A percentile compares a stretch with the other conserved stretches of the same genome.
Conservation (phyloP, 2,888 invertebrate genomes). For the Lobophora halterata region DNA sequence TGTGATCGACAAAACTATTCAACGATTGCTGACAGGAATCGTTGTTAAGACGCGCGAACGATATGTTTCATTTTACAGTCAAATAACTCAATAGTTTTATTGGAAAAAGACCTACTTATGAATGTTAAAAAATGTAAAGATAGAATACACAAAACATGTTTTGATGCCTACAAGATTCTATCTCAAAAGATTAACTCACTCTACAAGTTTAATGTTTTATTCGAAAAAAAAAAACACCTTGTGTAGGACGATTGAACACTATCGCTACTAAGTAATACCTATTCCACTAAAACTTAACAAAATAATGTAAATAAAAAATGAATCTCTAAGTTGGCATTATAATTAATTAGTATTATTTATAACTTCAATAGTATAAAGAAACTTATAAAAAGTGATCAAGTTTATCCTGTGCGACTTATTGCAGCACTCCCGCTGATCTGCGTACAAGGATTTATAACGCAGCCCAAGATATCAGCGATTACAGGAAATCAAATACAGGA, state of each 20-base stretch:
- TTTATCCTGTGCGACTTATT: conserved; percentile 44
- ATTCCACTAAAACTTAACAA: too few relatives aligned
- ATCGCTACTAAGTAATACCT: too few relatives aligned
- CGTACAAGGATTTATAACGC: conserved; percentile 27
- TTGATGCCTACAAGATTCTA: too few relatives aligned
- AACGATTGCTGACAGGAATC: conserved; percentile 1
- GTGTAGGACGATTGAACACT: too few relatives aligned
- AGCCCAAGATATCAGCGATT: conserved; percentile 19
- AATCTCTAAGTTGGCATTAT: conserved; percentile 17
- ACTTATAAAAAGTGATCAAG: conserved; percentile 45
- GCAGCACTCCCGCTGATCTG: conserved; percentile 47
- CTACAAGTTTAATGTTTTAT: too few relatives aligned
- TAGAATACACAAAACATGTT: too few relatives aligned
- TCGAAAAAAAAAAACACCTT: too few relatives aligned
- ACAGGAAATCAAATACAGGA: background rate
- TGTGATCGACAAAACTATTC: background rate
- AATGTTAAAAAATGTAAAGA: too few relatives aligned
- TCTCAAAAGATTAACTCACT: too few relatives aligned
- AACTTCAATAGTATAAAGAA: conserved; percentile 33
- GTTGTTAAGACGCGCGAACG: background rate
- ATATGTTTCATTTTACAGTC: background rate
- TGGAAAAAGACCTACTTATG: too few relatives aligned
- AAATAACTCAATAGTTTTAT: background rate
- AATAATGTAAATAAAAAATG: too few relatives aligned
- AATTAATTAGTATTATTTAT: too few relatives aligned